Evolutionary conservation across 2,888 invertebrate genomes (phyloP), one percentile per base, ranked within the genome.

Genomic region (Alloscopus bannaensis): DNA sequence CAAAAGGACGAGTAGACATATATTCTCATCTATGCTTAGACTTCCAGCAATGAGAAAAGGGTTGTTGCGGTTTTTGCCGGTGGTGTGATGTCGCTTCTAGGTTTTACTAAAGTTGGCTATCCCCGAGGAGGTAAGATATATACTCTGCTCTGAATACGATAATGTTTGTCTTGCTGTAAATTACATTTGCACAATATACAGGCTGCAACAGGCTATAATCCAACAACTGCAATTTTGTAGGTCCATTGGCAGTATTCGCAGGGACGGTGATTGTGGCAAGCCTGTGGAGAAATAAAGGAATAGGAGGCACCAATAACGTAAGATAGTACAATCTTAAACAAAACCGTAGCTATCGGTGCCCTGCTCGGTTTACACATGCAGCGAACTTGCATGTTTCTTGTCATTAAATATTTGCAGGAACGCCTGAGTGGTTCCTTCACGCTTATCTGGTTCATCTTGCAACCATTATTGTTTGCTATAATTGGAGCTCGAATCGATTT

Each of bases 391-490:
- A 22, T 16, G 20, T 22, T 62, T 40, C n/a, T 2, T 62, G 24
- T 42, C 24, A 55, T 55, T 26, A 28, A 57, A n/a, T 11, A 28
- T 40, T 36, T 60, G 20, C 57, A 83, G 79, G 81, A 81, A 11
- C 66, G 80, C 60, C 60, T 83, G 16, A 62, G 47, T 40, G 71
- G 64, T 40, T 31, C 64, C 22, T 81, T 69, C 18, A 80, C 80
- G n/a, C 36, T 75, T 16, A 31, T 81, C 2, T 85, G 84, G 85
- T 84, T 66, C 40, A 22, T 84, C 6, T 84, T 84, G 26, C 84
- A 85, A 80, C 84, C 85, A 8, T 60, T 85, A 0, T 75, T 85
- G 3, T 85, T 85, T 65, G 81, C 81, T 3, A 85, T 85, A 8
- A 76, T 84, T 45, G 85, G 84, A 29, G 59, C 75, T 16, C 40